Evolutionary conservation across 2,797 vertebrate genomes (phyloP), one percentile per base, ranked within the genome.

Genomic region (Bradypodion ventrale): DNA sequence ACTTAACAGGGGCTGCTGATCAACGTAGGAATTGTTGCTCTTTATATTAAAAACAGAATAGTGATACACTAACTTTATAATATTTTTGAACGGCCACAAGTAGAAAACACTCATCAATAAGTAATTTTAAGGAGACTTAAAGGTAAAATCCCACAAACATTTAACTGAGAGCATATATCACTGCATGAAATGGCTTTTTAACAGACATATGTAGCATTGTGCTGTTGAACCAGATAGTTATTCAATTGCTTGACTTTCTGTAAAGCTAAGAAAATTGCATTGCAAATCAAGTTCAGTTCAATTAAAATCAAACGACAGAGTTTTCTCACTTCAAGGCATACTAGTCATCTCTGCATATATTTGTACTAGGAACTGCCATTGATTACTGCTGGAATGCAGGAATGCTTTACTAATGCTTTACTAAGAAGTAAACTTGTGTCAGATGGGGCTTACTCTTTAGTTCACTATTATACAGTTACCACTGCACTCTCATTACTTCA

Each of bases 1-100:
- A 76, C 84, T 78, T 49, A 37, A 68, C 78, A 80, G 44, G 16
- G 89, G 68, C 49, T 86, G 56, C 82, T 27, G 1, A 10, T 40
- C 27, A 76, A 21, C 19, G 21, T 40, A 37, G n/a, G 32, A 42
- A 46, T 42, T 68, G 5, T 19, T 27, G 10, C 7, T 25, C 62
- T 65, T 80, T 29, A 44, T 27, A 23, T 72, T 32, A 46, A 60
- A 40, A 13, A 59, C 40, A 63, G 16, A 21, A 63, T 85, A 82
- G 1, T 40, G 25, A 63, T 10, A 49, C 5, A 42, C 42, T 23
- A 29, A 25, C 46, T 44, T 10, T 19, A 42, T 27, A 69, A 75
- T 79, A 56, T 56, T 84, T 79, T 15, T 12, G 12, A 74, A 25
- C 13, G 35, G 79, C 12, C 35, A 56, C 23, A 79, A 52, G 63